Evolutionary conservation across 2,797 vertebrate species (phyloP), one percentile per base, ranked within the genome.

Genomic region (Etheostoma perlongum): DNA sequence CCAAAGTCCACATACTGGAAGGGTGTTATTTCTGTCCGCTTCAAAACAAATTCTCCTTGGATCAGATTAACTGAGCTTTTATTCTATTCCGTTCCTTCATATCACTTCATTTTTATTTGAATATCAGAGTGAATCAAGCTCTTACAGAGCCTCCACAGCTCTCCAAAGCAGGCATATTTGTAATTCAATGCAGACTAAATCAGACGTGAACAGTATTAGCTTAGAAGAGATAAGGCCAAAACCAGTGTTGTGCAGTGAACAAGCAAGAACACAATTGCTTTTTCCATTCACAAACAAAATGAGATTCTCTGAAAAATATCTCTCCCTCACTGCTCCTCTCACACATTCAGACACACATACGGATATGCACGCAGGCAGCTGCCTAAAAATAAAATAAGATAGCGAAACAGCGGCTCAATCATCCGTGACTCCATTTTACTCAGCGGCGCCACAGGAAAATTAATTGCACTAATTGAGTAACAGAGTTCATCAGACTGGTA

Each of bases 381-480:
- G 84, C 69, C 86, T 87, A 80, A 89, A 92, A 91, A 88, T 88
- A 88, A 91, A 90, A 83, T 79, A 82, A 88, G 91, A 92, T 82
- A 88, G 92, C 19, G 67, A 89, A 87, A 83, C 81, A 67, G 84
- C 49, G 79, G 79, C 88, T 89, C 89, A 70, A 79, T 91, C 91
- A 94, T 91, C 87, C 81, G 65, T 89, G 86, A 94, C 96, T 95
- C 91, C 89, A 95, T 94, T 96, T 96, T 88, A 93, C 87, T 93
- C 90, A 82, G 95, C 95, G 94, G 95, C 89, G 86, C 95, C 95
- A 93, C 91, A 94, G 94, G 96, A 95, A 97, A 97, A 97, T 97
- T 96, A 97, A 97, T 98, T 96, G 96, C 93, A 91, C 92, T 98
- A 97, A 98, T 97, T 97, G 96, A 93, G 90, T 87, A 92, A 90